These are phyloP conservation scores for Oenanthe melanoleuca DNA, from an alignment of 2,113 vertebrate genomes.

Conservation along the genomic window DNA sequence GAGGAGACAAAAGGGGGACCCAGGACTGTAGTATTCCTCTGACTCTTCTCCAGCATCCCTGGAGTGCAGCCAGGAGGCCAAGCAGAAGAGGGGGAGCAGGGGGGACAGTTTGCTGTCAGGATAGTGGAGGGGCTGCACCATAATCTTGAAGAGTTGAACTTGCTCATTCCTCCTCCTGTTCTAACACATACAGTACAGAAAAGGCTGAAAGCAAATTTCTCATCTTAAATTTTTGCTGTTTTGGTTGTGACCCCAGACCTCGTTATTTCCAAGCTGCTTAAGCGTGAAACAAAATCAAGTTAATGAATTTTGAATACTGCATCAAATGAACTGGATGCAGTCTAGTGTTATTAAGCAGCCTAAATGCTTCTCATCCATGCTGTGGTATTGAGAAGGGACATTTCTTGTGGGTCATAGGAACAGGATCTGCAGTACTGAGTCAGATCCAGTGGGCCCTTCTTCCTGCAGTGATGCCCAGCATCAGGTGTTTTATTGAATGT, in stretches of 20 bases:
- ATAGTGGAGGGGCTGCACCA: background rate
- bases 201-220: background rate
- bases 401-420: background rate
- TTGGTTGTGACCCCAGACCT: background rate
- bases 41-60: background rate
- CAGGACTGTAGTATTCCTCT: fast-evolving
- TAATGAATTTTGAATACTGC: conserved; percentile 52
- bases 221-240: fast-evolving
- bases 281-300: conserved; percentile 52
- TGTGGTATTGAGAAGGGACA: background rate
- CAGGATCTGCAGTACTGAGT: background rate
- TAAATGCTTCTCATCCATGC: background rate
- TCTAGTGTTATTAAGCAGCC: conserved; percentile 17
- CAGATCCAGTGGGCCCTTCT: background rate
- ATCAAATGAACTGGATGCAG: background rate
- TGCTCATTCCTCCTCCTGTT: background rate
- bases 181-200: background rate
- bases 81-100: background rate
- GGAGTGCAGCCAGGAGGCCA: background rate
- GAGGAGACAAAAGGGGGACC: background rate
- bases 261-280: conserved; percentile 33
- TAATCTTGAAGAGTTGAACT: background rate
- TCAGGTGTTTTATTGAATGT: background rate
- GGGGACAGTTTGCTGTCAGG: background rate
- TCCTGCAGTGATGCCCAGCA: background rate